phyloP scores from a whole-genome alignment of 2,797 vertebrate genomes.

The Halcyon smyrnensis region DNA sequence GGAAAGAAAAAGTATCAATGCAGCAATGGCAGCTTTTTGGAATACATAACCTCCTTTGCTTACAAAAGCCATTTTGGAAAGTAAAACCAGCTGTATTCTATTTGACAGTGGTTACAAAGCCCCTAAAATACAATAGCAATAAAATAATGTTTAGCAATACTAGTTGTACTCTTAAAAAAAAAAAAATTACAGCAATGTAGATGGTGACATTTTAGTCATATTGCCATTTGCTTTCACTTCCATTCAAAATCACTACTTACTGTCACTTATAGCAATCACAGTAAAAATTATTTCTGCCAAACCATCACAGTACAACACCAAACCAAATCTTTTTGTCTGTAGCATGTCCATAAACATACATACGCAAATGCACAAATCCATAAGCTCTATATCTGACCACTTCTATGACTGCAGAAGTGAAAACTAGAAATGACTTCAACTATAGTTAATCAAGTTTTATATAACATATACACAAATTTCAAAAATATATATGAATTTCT shows the following conservation, averaged over 20 bases:
- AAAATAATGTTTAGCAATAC: not conserved
- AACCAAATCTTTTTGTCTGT: not conserved
- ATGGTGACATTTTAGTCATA: conserved; percentile 7
- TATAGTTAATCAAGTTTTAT: not conserved
- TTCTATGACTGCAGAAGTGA: not conserved
- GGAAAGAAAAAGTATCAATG: not conserved
- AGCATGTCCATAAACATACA: not conserved
- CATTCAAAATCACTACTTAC: not conserved
- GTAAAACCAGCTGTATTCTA: not conserved
- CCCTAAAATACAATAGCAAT: not conserved
- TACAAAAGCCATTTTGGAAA: not conserved
- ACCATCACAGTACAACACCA: not conserved
- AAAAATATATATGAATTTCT: not conserved
- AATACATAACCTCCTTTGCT: not conserved
- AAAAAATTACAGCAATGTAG: not conserved
- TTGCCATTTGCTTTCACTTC: conserved; percentile 3
- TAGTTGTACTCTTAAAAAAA: not conserved
- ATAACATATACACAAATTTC: not conserved
- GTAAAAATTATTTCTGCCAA: conserved; percentile 19
- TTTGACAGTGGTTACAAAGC: not conserved
- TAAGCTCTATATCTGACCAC: not conserved
- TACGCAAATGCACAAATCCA: not conserved
- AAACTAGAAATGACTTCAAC: not conserved
- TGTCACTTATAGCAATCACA: not conserved
- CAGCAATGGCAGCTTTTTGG: not conserved